Evolutionary conservation across 2,113 vertebrate species (phyloP), one percentile per base, ranked within the genome.

Genomic region (Dicrurus megarhynchus): DNA sequence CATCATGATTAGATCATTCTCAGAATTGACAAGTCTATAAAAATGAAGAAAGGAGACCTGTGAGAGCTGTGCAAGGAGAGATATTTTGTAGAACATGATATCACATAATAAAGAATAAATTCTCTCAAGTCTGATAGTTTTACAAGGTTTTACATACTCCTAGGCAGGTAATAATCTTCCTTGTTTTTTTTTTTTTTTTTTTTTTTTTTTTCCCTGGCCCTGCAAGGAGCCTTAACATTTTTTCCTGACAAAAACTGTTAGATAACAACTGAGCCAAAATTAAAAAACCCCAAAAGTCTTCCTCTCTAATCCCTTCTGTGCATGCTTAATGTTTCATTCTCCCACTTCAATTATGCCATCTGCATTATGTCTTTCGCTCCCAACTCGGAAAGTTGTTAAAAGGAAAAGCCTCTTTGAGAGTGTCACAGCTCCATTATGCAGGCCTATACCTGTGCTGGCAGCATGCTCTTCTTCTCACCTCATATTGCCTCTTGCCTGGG

Each of bases 361-460:
- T 98, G 98, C 98, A 98, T 98, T 98, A 98, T 97, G 97, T 94
- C 97, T 97, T 98, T 98, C 96, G 85, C 97, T 98, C 98, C 97
- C 98, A 97, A 95, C 98, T 97, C 61, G 69, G 96, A 20, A 98
- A 99, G 99, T 98, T 99, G 99, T 99, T 99, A 99, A 99, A 99
- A 99, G 96, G 98, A 98, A 98, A 97, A 98, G 94, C 97, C 97
- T 98, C 96, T 97, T 94, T 95, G 97, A 86, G 98, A 97, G 97
- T 67, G 93, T 96, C 97, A 95, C 88, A 89, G 94, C 97, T 98
- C 98, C 97, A 98, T 99, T 99, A 98, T 99, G 98, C 99, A 99
- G 99, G 99, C 98, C 99, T 98, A 98, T 99, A 99, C 99, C 99
- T 99, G 99, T 96, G 98, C 97, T 95, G 98, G 97, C 99, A 98